phyloP scores from a whole-genome alignment of 2,888 invertebrate genomes.

The Autographa pulchrina region DNA sequence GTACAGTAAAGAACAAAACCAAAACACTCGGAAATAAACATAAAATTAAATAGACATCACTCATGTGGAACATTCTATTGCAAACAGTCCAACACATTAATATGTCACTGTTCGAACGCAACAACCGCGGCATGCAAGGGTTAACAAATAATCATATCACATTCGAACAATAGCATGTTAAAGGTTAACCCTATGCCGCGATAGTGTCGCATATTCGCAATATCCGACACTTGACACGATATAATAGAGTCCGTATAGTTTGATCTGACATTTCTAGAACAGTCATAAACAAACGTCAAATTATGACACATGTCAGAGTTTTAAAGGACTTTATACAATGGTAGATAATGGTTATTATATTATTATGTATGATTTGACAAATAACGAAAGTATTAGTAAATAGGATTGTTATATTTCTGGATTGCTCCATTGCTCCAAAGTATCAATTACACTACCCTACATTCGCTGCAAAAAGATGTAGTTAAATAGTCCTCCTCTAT shows the following conservation, averaged over 20 bases:
- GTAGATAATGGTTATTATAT: neutral
- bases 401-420: neutral
- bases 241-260: conserved; percentile 14
- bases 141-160: conserved; percentile 53
- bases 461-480: neutral
- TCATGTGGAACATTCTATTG: neutral
- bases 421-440: neutral
- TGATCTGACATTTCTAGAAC: neutral
- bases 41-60: neutral
- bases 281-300: conserved; percentile 5
- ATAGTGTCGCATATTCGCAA: conserved; percentile 27
- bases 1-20: conserved; percentile 3
- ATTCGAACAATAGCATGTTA: conserved; percentile 50
- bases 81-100: conserved; percentile 27
- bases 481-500: too few species aligned
- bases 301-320: neutral
- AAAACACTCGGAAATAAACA: neutral
- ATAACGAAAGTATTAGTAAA: neutral
- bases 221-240: conserved; percentile 29
- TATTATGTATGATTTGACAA: neutral
- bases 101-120: conserved; percentile 15
- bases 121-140: conserved; percentile 16
- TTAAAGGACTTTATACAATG: conserved; percentile 1
- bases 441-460: too few species aligned
- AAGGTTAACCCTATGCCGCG: conserved; percentile 43